These are phyloP conservation scores for Mystacides longicornis DNA, from an alignment of 2,888 invertebrate species.

Conservation along the genomic window DNA sequence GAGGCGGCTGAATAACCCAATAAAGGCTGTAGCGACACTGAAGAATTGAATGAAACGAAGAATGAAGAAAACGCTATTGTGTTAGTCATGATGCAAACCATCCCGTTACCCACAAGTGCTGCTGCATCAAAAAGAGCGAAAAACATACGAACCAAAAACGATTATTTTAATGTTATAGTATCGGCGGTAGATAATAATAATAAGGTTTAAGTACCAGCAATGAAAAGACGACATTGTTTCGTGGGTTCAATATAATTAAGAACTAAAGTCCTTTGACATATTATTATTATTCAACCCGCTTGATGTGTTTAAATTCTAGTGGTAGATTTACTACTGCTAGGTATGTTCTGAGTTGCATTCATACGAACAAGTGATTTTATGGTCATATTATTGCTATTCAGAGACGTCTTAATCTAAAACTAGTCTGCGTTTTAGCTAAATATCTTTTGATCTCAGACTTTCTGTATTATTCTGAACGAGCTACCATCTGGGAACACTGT, in stretches of 20 bases:
- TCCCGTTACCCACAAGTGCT: constrained; percentile 18
- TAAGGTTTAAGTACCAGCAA: constrained; percentile 21
- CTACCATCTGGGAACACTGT: too few species aligned
- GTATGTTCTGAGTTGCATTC: constrained; percentile 32
- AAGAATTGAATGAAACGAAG: too few species aligned
- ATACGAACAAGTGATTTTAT: constrained; percentile 33
- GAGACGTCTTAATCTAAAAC: constrained; percentile 30
- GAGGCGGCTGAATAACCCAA: too few species aligned
- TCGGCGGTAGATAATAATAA: constrained; percentile 21
- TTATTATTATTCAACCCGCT: constrained; percentile 26
- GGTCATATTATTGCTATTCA: constrained; percentile 34
- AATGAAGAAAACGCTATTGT: too few species aligned
- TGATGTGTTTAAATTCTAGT: constrained; percentile 27
- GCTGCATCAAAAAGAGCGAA: constrained; percentile 20
- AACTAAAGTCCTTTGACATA: constrained; percentile 31
- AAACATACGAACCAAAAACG: constrained; percentile 20
- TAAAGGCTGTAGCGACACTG: too few species aligned
- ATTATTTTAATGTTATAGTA: too few species aligned
- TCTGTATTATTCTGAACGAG: too few species aligned
- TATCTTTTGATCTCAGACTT: too few species aligned
- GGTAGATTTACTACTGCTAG: constrained; percentile 30
- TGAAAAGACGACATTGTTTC: constrained; percentile 25
- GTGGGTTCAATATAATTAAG: constrained; percentile 37
- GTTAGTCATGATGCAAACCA: constrained; percentile 22
- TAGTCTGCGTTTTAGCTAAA: not conserved